phyloP scores from a whole-genome alignment of 2,113 vertebrate species.

The Otus sunia region DNA sequence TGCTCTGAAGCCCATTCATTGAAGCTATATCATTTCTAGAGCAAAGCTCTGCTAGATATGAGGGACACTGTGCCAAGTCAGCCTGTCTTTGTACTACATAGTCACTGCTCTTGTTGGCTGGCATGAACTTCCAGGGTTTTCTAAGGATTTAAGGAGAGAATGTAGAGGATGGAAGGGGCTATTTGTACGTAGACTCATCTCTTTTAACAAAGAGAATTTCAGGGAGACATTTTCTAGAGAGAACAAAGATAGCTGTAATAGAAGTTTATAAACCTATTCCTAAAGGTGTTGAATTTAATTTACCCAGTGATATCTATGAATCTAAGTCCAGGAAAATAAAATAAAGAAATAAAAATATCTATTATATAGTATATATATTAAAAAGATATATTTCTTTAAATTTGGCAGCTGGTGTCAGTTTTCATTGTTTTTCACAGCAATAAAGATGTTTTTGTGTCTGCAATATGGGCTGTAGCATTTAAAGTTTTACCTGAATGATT shows the following conservation, averaged over 20 bases:
- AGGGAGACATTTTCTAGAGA: not conserved
- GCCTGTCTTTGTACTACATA: fast-evolving
- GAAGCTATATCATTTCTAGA: not conserved
- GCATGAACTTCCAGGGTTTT: not conserved
- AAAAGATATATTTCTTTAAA: not conserved
- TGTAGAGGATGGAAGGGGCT: not conserved
- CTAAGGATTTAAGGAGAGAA: not conserved
- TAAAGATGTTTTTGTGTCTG: not conserved
- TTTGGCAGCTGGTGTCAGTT: not conserved
- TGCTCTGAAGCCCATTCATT: not conserved
- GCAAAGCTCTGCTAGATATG: not conserved
- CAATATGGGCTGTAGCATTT: not conserved
- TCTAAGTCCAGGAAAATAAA: not conserved
- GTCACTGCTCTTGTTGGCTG: not conserved
- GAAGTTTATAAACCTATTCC: not conserved
- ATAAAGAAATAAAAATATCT: not conserved
- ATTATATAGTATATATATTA: no score
- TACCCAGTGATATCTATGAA: not conserved
- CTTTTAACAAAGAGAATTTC: not conserved
- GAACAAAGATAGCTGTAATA: not conserved
- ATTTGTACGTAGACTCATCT: not conserved
- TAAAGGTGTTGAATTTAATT: not conserved
- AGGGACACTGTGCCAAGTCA: not conserved
- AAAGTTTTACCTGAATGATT: not conserved
- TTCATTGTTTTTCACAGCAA: not conserved